Conservation (phyloP, 2,797 vertebrate genomes). For the Odontamblyopus rebecca region DNA sequence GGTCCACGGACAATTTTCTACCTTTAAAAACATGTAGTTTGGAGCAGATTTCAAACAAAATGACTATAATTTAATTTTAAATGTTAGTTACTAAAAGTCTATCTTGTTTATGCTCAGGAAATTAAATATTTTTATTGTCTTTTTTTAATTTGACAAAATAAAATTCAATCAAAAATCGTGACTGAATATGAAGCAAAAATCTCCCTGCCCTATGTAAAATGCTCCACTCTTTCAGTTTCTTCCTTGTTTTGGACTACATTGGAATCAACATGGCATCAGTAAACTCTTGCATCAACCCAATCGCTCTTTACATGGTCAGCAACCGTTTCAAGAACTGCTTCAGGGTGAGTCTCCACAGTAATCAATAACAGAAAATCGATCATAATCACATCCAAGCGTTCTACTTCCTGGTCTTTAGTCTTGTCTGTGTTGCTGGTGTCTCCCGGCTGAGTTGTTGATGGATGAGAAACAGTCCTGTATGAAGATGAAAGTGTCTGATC, state of each 20-base stretch:
- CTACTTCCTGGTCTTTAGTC: conserved; percentile 74
- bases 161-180: no score
- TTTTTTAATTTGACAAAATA: no score
- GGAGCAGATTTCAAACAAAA: no score
- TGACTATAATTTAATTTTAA: no score
- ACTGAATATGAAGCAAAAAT: no score
- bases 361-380: neutral
- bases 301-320: conserved; percentile 98
- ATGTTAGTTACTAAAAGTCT: no score
- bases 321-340: conserved; percentile 98
- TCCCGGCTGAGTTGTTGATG: conserved; percentile 88
- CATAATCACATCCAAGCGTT: neutral
- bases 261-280: conserved; percentile 97
- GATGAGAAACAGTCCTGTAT: conserved; percentile 93
- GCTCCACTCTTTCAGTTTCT: conserved; percentile 79
- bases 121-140: no score
- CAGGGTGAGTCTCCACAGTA: conserved; percentile 80
- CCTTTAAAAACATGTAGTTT: no score
- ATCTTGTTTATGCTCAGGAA: no score
- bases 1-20: no score
- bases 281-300: conserved; percentile 98
- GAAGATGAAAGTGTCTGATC: conserved; percentile 91
- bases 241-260: conserved; percentile 93
- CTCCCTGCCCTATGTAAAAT: conserved; percentile 12
- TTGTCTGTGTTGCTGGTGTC: conserved; percentile 94